Percentiles rank a stretch among this genome's conserved stretches.
Evolutionary conservation across 2,888 invertebrate species (phyloP).

Genomic region (Allacma fusca): DNA sequence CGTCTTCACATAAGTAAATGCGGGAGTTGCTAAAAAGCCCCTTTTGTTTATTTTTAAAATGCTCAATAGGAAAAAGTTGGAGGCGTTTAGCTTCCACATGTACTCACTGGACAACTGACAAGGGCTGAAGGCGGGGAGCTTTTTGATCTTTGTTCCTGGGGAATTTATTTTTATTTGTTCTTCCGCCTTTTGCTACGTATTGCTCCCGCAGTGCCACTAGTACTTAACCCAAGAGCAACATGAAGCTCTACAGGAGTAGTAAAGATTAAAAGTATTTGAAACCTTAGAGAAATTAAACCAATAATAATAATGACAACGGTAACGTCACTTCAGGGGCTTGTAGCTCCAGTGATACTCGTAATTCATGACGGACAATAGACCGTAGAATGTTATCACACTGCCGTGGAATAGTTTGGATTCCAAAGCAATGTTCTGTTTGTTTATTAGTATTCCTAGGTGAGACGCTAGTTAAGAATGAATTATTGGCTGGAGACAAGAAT

Average conservation of each 20-base stretch:
- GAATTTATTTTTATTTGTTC: not conserved
- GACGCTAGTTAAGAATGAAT: not conserved
- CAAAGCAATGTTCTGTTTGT: not conserved
- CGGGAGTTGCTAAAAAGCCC: not conserved
- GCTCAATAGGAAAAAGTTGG: not conserved
- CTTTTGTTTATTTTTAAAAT: conserved; percentile 7
- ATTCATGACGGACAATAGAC: no score
- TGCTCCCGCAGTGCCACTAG: no score
- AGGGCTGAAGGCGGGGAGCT: not conserved
- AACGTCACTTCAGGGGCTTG: no score
- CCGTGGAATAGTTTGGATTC: not conserved
- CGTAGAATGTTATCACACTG: no score
- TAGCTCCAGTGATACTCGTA: no score
- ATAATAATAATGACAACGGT: no score
- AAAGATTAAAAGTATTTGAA: no score
- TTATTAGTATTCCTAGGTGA: not conserved
- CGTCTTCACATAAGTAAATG: not conserved
- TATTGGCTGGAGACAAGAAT: conserved; percentile 12
- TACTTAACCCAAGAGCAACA: no score
- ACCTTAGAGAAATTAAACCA: no score
- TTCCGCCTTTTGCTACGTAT: not conserved
- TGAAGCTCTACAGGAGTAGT: no score
- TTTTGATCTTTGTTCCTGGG: not conserved
- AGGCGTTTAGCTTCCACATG: not conserved
- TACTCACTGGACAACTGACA: not conserved